A percentile compares a stretch with the other conserved stretches of the same genome.
These are phyloP conservation scores for Listronotus bonariensis DNA, from an alignment of 1,140 invertebrate species.

Conservation along the genomic window DNA sequence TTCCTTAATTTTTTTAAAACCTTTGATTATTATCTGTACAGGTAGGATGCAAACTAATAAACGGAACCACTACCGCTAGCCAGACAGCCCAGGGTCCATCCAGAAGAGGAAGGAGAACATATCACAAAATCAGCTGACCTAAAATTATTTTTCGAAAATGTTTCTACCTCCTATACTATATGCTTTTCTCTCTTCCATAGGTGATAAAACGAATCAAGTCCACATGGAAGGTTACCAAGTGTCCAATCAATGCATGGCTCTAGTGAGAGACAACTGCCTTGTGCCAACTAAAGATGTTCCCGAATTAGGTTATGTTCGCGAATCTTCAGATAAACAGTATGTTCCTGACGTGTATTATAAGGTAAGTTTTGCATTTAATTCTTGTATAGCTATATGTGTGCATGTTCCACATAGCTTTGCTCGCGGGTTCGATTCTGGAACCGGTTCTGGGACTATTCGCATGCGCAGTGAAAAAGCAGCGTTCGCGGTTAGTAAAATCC, in stretches of 20 bases:
- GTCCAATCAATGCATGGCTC: constrained; percentile 96
- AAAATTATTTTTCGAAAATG: no score
- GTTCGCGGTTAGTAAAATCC: no score
- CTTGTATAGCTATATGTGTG: background rate
- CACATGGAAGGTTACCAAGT: constrained; percentile 99
- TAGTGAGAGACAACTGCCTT: constrained; percentile 92
- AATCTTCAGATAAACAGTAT: constrained; percentile 92
- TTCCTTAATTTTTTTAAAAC: no score
- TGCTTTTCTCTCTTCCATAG: constrained; percentile 56
- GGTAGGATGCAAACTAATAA: no score
- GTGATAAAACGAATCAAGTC: constrained; percentile 88
- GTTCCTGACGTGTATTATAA: constrained; percentile 99
- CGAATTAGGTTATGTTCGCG: constrained; percentile 93
- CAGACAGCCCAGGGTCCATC: no score
- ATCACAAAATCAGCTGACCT: no score
- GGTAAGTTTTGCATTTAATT: constrained; percentile 68
- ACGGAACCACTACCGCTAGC: no score
- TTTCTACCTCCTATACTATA: no score
- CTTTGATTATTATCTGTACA: no score
- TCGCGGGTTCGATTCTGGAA: no score
- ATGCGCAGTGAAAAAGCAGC: no score
- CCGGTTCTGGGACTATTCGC: background rate
- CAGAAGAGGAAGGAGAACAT: no score
- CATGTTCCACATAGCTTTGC: background rate
- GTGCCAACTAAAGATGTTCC: constrained; percentile 96